Evolutionary conservation across 2,888 invertebrate genomes (phyloP), one percentile per base, ranked within the genome.

Genomic region (Sicus ferrugineus): DNA sequence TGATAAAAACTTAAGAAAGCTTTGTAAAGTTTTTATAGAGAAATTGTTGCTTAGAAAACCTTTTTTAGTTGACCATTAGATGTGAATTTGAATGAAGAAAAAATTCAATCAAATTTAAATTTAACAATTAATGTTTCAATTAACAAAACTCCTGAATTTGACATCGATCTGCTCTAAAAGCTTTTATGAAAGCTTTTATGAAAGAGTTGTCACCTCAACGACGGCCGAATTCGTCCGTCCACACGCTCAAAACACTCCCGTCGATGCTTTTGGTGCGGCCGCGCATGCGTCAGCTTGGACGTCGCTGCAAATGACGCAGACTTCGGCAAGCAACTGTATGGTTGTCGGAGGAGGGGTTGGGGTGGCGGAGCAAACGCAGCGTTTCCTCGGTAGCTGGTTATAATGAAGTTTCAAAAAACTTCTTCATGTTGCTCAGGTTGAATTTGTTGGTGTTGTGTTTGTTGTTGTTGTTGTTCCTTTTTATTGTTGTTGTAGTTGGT

Each of bases 391-490:
- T 14, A 16, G 42, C 16, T 42, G 42, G 16, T 42, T 16, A n/a
- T 42, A 9, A 42, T 42, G 14, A 42, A 42, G 4, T 4, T 42
- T 42, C 16, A n/a, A 42, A 42, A 3, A 42, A n/a, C 16, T 42
- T 42, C 42, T 9, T 42, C 16, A 4, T 42, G 42, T n/a, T 42
- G 14, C 42, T 9, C 3, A n/a, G 11, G 38, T 11, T 34, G 38
- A 34, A 3, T 19, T 4, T n/a, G 63, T n/a, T 48, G 59, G 19
- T 21, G 50, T 48, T 26, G 46, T 19, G 23, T 42, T 5, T 30
- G 64, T n/a, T 64, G 50, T 19, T 64, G 61, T 9, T 61, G 34
- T 4, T 11, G 58, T 61, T 46, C 16, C 9, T n/a, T 46, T 46
- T 11, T 11, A 11, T 34, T 34, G 7, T 9, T 5, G 38, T 34